A percentile compares a stretch with the other conserved stretches of the same genome.
phyloP scores from a whole-genome alignment of 2,797 vertebrate species.

The Phoeniculus purpureus region DNA sequence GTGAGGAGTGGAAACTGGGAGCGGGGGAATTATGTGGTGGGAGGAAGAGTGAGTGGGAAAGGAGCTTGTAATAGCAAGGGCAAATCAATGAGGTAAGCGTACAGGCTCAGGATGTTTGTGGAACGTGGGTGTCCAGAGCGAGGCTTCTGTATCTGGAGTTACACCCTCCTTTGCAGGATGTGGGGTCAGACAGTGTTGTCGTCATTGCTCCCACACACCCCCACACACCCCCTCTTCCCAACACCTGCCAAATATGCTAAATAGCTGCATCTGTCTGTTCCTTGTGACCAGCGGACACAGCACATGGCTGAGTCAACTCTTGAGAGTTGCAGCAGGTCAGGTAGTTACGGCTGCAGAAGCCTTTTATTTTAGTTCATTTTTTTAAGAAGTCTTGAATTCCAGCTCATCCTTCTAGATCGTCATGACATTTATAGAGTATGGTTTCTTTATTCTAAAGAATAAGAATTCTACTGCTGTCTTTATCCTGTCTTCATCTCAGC shows the following conservation, averaged over 20 bases:
- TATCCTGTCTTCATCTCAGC: background rate
- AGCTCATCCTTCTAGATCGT: background rate
- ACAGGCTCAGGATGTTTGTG: slow-evolving; percentile 18
- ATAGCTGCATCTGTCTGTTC: background rate
- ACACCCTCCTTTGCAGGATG: slow-evolving; percentile 11
- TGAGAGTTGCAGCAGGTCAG: background rate
- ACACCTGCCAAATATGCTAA: background rate
- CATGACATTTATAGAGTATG: background rate
- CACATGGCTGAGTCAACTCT: background rate
- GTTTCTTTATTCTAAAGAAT: background rate
- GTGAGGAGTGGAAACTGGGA: background rate
- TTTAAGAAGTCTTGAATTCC: background rate
- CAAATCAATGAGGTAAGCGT: slow-evolving; percentile 35
- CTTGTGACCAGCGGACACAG: background rate
- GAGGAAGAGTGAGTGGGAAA: slow-evolving; percentile 46
- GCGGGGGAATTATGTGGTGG: background rate
- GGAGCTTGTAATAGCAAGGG: slow-evolving; percentile 19
- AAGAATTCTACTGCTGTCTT: background rate
- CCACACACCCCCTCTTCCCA: background rate
- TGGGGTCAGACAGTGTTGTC: background rate
- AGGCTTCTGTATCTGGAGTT: slow-evolving; percentile 25
- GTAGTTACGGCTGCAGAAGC: background rate
- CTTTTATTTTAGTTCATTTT: background rate
- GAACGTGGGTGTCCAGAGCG: slow-evolving; percentile 27
- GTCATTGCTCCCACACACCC: background rate